Base-by-base conservation (phyloP, 2,888 invertebrate genomes). In the Galerucella nymphaeae region DNA sequence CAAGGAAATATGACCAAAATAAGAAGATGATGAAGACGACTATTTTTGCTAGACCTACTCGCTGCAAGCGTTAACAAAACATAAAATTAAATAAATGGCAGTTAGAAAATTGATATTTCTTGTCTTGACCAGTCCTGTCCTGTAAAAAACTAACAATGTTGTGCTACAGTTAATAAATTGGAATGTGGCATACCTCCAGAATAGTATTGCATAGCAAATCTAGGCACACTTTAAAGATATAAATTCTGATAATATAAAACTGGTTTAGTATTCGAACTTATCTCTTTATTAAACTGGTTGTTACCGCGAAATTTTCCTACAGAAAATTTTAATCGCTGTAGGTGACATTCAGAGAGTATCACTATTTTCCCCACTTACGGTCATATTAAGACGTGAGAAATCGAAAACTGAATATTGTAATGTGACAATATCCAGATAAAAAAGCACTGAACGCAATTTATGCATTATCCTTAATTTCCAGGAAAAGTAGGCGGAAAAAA, bases 401-500 rank as follows among this genome's bases (percentile, higher is more conserved):
- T 48, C 14, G 1, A n/a, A n/a, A n/a, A 48, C 48, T 14, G n/a
- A 48, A 48, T n/a, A 48, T 48, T 48, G 14, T n/a, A 48, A 48
- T 5, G 48, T 48, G 48, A 48, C 48, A 48, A 48, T 18, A 5
- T 55, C 18, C 18, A n/a, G 20, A 23, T 9, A 48, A 63, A 48
- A 45, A 48, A 4, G 48, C 62, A 67, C 30, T 62, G 23, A 30
- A 57, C 70, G 48, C 76, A 81, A 79, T 74, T 81, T 82, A 79
- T 79, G 81, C 81, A 82, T 82, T 82, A 82, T 75, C 75, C 81
- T 82, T 83, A 84, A 84, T 84, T 84, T 84, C 82, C 83, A 82
- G 78, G 78, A 82, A 83, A 83, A 84, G 83, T 84, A 80, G 80
- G 78, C 80, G 59, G 80, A 72, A 62, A 38, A 42, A 57, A 64